These are phyloP conservation scores for Jordanella pulchra DNA, from an alignment of 2,797 vertebrate species.

Conservation along the genomic window DNA sequence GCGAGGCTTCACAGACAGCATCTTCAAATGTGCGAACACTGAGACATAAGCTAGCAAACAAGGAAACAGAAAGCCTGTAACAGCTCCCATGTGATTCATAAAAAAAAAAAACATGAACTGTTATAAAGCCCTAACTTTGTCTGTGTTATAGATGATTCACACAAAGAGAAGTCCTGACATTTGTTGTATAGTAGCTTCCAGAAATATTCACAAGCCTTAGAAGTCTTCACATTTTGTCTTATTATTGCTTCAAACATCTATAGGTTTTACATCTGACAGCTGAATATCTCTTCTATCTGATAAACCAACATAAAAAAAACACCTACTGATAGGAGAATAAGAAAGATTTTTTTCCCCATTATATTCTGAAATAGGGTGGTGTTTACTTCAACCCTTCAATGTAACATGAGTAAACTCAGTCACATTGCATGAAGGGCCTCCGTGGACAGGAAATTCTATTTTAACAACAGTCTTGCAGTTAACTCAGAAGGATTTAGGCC, in stretches of 20 bases:
- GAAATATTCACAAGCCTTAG: neutral
- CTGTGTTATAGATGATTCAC: neutral
- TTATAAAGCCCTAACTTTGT: neutral
- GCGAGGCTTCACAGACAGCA: neutral
- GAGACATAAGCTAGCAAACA: slow-evolving; percentile 27
- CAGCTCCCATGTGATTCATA: neutral
- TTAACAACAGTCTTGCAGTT: neutral
- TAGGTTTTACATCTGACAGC: neutral
- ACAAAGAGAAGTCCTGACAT: neutral
- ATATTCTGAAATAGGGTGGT: neutral
- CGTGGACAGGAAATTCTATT: neutral
- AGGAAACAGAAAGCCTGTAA: slow-evolving; percentile 13
- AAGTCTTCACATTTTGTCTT: neutral
- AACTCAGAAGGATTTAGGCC: neutral
- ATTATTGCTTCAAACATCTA: neutral
- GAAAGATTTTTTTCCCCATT: neutral
- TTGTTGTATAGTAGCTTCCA: neutral
- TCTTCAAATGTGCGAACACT: slow-evolving; percentile 18
- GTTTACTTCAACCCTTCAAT: too few species aligned
- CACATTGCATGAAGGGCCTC: neutral
- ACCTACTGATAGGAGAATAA: too few species aligned
- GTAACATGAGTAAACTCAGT: neutral
- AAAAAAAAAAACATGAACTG: slow-evolving; percentile 3
- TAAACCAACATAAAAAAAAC: neutral
- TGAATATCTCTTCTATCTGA: neutral